phyloP scores from a whole-genome alignment of 1,140 invertebrate species.

The Macrosteles quadrilineatus region DNA sequence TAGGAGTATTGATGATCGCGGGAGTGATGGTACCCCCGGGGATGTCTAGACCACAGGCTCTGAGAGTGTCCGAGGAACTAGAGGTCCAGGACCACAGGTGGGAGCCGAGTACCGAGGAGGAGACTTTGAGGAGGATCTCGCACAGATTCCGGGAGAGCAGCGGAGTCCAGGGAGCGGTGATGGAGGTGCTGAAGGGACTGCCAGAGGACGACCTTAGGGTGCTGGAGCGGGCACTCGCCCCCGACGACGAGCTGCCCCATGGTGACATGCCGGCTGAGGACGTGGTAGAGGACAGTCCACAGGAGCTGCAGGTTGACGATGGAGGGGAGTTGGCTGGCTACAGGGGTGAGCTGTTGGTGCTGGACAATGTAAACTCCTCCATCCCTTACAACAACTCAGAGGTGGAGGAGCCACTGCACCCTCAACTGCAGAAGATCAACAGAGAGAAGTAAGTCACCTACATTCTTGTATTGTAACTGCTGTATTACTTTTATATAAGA shows the following conservation, averaged over 20 bases:
- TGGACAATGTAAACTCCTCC: conserved; percentile 19
- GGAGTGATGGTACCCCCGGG: neutral
- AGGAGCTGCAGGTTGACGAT: conserved; percentile 10
- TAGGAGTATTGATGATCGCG: neutral
- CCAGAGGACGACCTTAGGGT: conserved; percentile 29
- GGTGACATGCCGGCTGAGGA: conserved; percentile 29
- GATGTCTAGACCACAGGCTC: neutral
- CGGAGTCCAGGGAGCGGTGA: neutral
- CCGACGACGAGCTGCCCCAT: conserved; percentile 26
- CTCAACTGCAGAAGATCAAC: conserved; percentile 31
- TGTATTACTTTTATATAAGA: neutral
- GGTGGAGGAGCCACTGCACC: neutral
- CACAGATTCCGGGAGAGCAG: conserved; percentile 3
- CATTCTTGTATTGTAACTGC: neutral
- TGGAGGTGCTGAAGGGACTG: conserved; percentile 21
- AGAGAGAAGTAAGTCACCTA: conserved; percentile 26
- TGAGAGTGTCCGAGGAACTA: neutral
- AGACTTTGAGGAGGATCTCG: neutral
- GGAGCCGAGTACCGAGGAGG: neutral
- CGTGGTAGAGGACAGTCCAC: conserved; percentile 8
- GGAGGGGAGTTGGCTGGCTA: conserved; percentile 5
- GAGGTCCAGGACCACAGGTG: neutral
- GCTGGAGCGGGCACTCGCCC: conserved; percentile 18
- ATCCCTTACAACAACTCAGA: neutral
- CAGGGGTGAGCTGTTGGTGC: conserved; percentile 3